These are phyloP conservation scores for Crotalus viridis DNA, from an alignment of 2,113 vertebrate genomes.

Conservation along the genomic window DNA sequence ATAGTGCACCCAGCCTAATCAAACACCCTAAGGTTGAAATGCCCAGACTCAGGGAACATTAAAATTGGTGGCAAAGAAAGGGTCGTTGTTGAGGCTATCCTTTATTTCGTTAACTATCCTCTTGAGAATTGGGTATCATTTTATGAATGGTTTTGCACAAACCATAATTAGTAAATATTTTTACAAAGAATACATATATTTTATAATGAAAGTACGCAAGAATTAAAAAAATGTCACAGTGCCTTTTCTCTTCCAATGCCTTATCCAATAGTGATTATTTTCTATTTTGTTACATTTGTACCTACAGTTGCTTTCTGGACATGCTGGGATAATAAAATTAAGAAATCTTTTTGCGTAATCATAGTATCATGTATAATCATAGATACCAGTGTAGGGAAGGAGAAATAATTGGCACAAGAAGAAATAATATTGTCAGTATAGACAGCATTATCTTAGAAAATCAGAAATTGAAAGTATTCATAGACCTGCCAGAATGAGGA, in stretches of 20 bases:
- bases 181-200: background rate
- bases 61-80: background rate
- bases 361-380: background rate
- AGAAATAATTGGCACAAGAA: background rate
- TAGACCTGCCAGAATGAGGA: background rate
- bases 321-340: background rate
- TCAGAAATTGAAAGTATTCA: background rate
- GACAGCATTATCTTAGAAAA: conserved; percentile 2
- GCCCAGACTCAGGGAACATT: background rate
- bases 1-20: background rate
- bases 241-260: background rate
- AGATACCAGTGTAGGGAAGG: background rate
- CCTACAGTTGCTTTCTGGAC: background rate
- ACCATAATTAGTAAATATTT: background rate
- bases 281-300: background rate
- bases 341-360: background rate
- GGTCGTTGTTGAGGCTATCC: background rate
- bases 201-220: conserved; percentile 1
- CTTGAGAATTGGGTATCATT: background rate
- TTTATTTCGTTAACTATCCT: background rate
- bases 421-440: background rate
- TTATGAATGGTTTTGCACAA: background rate
- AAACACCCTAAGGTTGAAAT: background rate
- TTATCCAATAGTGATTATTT: background rate
- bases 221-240: background rate